phyloP scores from a whole-genome alignment of 2,797 vertebrate species.

The Schizopygopsis malacanthus region DNA sequence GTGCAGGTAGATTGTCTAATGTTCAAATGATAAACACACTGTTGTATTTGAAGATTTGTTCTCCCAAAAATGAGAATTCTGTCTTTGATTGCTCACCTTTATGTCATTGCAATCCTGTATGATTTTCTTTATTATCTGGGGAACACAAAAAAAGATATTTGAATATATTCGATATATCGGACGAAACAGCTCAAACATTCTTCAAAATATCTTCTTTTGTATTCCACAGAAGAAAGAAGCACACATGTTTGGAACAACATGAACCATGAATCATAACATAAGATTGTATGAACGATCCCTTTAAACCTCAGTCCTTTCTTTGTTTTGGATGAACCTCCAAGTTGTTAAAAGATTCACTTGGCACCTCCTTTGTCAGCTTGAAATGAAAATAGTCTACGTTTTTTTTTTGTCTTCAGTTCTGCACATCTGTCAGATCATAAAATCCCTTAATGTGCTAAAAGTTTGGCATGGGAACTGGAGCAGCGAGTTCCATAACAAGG shows the following conservation, averaged over 20 bases:
- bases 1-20: conserved; percentile 81
- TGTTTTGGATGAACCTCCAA: conserved; percentile 1
- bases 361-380: background rate
- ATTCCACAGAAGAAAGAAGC: background rate
- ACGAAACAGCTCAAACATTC: background rate
- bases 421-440: conserved; percentile 20
- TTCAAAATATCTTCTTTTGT: background rate
- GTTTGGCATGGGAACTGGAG: conserved; percentile 40
- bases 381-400: conserved; percentile 12
- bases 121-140: background rate
- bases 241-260: background rate
- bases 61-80: background rate
- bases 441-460: conserved; percentile 43
- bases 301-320: background rate
- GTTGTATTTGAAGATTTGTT: background rate
- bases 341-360: background rate
- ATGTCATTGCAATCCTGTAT: background rate
- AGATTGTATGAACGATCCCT: background rate
- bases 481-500: conserved; percentile 46
- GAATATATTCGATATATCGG: background rate
- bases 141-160: background rate
- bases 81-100: background rate
- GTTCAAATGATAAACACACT: background rate
- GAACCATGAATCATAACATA: background rate
- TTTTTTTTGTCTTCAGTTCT: conserved; percentile 15